phyloP scores from a whole-genome alignment of 2,888 invertebrate genomes.

The Cantharis lateralis region DNA sequence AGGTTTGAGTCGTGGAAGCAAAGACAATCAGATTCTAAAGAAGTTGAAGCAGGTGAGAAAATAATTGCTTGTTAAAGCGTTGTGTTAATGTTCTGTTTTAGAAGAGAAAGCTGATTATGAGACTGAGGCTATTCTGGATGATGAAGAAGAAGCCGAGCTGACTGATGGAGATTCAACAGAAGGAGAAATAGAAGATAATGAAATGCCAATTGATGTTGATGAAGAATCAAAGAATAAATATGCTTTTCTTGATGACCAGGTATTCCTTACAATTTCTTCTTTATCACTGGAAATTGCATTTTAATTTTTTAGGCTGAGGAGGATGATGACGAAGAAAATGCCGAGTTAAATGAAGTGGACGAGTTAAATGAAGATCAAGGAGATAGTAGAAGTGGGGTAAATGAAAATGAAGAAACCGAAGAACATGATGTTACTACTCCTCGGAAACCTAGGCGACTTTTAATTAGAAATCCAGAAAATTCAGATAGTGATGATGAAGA shows the following conservation, averaged over 20 bases:
- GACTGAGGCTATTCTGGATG: constrained; percentile 46
- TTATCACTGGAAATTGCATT: constrained; percentile 1
- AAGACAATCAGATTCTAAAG: constrained; percentile 47
- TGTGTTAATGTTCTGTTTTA: background rate
- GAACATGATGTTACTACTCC: constrained; percentile 32
- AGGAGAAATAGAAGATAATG: constrained; percentile 58
- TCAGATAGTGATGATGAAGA: constrained; percentile 46
- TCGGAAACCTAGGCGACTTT: constrained; percentile 46
- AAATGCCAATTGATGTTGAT: constrained; percentile 56
- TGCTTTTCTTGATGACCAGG: constrained; percentile 50
- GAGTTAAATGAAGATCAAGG: constrained; percentile 38
- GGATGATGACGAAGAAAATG: constrained; percentile 40
- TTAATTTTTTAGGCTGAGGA: constrained; percentile 39
- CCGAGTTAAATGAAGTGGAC: constrained; percentile 44
- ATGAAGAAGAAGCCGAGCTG: constrained; percentile 56
- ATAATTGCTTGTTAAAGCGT: background rate
- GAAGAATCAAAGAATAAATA: constrained; percentile 39
- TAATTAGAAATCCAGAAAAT: constrained; percentile 46
- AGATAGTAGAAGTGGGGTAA: constrained; percentile 14
- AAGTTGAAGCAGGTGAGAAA: background rate
- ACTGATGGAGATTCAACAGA: constrained; percentile 60
- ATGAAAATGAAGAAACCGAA: constrained; percentile 37
- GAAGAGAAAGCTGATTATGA: constrained; percentile 38
- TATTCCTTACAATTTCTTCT: constrained; percentile 7
- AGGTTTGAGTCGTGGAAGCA: constrained; percentile 73